Evolutionary conservation across 2,888 invertebrate species (phyloP), one percentile per base, ranked within the genome.

Genomic region (Phyto melanocephala): DNA sequence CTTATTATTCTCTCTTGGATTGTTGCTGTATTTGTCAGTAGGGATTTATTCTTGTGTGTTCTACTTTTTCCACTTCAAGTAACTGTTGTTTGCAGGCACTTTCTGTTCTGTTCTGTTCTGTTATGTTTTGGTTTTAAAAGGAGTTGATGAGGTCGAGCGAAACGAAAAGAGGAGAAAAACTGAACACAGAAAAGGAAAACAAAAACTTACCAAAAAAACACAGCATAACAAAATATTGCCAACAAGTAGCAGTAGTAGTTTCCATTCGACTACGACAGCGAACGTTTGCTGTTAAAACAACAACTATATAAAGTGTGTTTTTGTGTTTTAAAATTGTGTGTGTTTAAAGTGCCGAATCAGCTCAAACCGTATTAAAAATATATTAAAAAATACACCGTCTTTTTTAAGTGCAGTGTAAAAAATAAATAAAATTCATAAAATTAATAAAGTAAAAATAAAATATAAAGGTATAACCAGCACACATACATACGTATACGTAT

Each of bases 201-300:
- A 17, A 71, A 74, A 54, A 74, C 22, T 65, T 47, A 22, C 42
- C 67, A 15, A 63, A 80, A 33, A 79, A 62, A 80, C 40, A 63
- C 75, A 72, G 81, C 77, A 72, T 81, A 62, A 67, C 77, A 72
- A 78, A 82, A 78, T 77, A 78, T 74, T 74, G 75, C 80, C 83
- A 84, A 84, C 84, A 84, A 84, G 84, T 84, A 84, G 84, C 80
- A 83, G 76, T 17, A 82, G 81, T 82, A 82, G 81, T 84, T 81
- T 70, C 47, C 71, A 62, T 79, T 79, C 52, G 81, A 83, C 84
- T 63, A 80, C 72, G 71, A 35, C 50, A 75, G 70, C 75, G 84
- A 83, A 65, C 81, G 83, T 71, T 76, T 81, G 79, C 71, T 82
- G 74, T 70, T 54, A 22, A 45, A 81, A 74, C 62, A 68, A 62